Conservation (phyloP, 2,888 invertebrate species). For the Mystacides longicornis region DNA sequence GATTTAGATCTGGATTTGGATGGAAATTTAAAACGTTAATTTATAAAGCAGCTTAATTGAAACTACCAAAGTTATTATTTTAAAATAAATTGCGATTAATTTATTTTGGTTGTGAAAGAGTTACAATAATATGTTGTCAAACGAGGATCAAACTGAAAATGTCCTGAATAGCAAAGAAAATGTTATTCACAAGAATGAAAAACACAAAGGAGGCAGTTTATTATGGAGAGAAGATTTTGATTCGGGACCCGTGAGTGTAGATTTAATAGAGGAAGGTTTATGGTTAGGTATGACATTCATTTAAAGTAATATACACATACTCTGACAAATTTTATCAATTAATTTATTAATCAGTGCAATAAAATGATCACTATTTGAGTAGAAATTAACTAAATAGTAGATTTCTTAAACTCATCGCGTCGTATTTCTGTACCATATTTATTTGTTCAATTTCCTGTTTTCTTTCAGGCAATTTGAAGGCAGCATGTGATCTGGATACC, state of each 20-base stretch:
- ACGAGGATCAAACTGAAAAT: no score
- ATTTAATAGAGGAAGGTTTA: constrained; percentile 49
- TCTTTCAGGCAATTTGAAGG: constrained; percentile 65
- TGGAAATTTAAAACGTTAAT: no score
- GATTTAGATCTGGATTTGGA: no score
- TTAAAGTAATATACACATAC: constrained; percentile 4
- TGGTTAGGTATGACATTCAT: constrained; percentile 49
- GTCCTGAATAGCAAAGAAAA: not conserved
- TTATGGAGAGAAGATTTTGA: constrained; percentile 41
- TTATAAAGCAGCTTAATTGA: no score
- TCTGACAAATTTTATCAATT: no score
- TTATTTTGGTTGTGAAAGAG: no score
- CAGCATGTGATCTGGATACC: constrained; percentile 66
- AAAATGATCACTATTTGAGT: not conserved
- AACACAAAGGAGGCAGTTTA: constrained; percentile 25
- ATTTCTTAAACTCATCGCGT: not conserved
- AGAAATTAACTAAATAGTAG: not conserved
- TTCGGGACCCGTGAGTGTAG: constrained; percentile 51
- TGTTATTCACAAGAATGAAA: not conserved
- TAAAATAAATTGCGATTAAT: no score
- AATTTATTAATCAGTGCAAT: no score
- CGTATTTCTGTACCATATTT: not conserved
- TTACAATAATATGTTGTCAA: no score
- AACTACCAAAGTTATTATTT: no score
- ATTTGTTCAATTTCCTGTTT: not conserved